These are phyloP conservation scores for Crotalus tigris DNA, from an alignment of 2,113 vertebrate species.

Conservation along the genomic window DNA sequence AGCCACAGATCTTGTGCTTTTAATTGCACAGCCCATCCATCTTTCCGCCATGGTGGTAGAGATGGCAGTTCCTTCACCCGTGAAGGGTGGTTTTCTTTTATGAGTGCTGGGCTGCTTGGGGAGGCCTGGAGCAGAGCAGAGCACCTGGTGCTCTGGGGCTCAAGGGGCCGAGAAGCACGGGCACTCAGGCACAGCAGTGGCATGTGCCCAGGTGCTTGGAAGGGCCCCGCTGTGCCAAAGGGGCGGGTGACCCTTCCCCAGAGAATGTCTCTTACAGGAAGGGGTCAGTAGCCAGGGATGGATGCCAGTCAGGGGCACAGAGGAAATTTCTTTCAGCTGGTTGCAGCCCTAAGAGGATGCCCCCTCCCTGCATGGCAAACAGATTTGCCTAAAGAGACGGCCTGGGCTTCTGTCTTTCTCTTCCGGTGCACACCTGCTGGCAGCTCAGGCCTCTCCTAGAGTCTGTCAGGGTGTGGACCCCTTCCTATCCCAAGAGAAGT, in stretches of 20 bases:
- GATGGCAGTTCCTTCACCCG: slow-evolving; percentile 64
- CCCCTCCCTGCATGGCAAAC: not conserved
- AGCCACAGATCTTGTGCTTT: slow-evolving; percentile 51
- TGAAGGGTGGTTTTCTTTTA: slow-evolving; percentile 72
- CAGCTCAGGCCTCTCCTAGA: not conserved
- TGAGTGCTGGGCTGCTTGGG: slow-evolving; percentile 45
- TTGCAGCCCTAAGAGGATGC: not conserved
- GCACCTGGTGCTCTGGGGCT: not conserved
- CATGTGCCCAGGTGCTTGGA: not conserved
- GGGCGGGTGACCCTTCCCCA: not conserved
- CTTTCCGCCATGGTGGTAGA: slow-evolving; percentile 48
- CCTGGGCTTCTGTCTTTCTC: not conserved
- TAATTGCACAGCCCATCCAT: slow-evolving; percentile 63
- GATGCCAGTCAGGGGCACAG: not conserved
- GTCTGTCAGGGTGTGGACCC: no score
- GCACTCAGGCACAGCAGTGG: not conserved
- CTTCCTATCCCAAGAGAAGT: not conserved
- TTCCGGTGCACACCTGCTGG: not conserved
- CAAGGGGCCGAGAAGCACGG: not conserved
- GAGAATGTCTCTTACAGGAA: not conserved
- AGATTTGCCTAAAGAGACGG: not conserved
- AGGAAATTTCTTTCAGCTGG: not conserved
- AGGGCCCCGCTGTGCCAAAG: not conserved
- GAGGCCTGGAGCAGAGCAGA: slow-evolving; percentile 36
- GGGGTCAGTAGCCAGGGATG: not conserved